Conservation (phyloP, 2,113 vertebrate genomes). For the Oenanthe melanoleuca region DNA sequence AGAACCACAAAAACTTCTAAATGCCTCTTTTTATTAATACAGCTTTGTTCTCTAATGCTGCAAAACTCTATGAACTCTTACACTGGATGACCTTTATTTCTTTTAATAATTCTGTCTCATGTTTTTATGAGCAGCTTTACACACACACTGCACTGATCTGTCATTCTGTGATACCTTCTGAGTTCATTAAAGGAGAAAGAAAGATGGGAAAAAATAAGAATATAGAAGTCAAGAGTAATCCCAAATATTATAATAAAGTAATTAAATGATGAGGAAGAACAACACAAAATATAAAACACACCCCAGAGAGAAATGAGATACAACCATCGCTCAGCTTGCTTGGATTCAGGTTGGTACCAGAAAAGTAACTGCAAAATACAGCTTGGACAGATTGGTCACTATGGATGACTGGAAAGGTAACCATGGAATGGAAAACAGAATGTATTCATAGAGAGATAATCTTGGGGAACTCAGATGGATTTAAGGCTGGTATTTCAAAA, state of each 20-base stretch:
- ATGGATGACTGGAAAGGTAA: background rate
- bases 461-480: background rate
- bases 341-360: background rate
- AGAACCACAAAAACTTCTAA: background rate
- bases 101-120: background rate
- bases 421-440: background rate
- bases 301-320: background rate
- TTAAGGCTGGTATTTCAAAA: background rate
- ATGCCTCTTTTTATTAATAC: background rate
- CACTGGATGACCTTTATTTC: background rate
- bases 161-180: background rate
- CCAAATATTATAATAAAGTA: background rate
- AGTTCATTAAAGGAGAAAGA: background rate
- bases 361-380: background rate
- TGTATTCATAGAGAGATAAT: background rate
- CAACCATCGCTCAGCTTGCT: background rate
- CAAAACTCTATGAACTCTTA: background rate
- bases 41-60: background rate
- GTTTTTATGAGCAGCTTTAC: background rate
- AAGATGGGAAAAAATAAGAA: rapidly evolving
- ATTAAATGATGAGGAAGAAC: background rate
- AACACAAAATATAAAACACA: background rate
- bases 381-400: background rate
- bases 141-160: background rate
- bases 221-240: background rate